Evolutionary conservation across 2,888 invertebrate genomes (phyloP).

Genomic region (Tetheella fluctuosa): DNA sequence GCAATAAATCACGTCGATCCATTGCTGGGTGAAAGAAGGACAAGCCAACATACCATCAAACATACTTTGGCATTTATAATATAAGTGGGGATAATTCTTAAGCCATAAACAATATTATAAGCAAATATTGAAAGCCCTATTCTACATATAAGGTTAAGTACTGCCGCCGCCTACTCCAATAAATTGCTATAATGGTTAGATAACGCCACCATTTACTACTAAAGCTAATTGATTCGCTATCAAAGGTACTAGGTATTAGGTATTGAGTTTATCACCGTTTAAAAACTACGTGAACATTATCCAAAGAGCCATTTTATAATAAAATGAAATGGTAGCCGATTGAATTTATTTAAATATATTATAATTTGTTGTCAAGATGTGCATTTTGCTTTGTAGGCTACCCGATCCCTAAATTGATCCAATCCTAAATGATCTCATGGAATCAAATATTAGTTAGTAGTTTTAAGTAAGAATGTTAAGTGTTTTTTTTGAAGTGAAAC

Average conservation of each 20-base stretch:
- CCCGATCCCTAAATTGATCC: too few relatives aligned
- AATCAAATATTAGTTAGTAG: too few relatives aligned
- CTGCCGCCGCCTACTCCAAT: constrained; percentile 21
- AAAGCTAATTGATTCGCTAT: constrained; percentile 33
- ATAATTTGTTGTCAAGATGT: too few relatives aligned
- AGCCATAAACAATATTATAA: background rate
- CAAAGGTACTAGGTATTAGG: constrained; percentile 23
- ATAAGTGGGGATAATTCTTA: background rate
- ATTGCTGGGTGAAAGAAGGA: too few relatives aligned
- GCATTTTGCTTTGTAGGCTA: too few relatives aligned
- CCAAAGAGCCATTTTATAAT: background rate
- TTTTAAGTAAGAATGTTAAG: too few relatives aligned
- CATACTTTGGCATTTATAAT: too few relatives aligned
- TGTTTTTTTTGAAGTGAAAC: too few relatives aligned
- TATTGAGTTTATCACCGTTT: constrained; percentile 22
- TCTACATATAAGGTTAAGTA: constrained; percentile 24
- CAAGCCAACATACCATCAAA: too few relatives aligned
- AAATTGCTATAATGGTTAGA: constrained; percentile 30
- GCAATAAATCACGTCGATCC: too few relatives aligned
- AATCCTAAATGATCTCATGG: too few relatives aligned
- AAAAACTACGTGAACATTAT: background rate
- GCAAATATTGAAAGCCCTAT: constrained; percentile 19
- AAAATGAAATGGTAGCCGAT: background rate
- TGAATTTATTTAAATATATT: too few relatives aligned
- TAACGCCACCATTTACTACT: constrained; percentile 30